Base-by-base conservation (phyloP, 1,140 invertebrate species). In the Hycleus cichorii region DNA sequence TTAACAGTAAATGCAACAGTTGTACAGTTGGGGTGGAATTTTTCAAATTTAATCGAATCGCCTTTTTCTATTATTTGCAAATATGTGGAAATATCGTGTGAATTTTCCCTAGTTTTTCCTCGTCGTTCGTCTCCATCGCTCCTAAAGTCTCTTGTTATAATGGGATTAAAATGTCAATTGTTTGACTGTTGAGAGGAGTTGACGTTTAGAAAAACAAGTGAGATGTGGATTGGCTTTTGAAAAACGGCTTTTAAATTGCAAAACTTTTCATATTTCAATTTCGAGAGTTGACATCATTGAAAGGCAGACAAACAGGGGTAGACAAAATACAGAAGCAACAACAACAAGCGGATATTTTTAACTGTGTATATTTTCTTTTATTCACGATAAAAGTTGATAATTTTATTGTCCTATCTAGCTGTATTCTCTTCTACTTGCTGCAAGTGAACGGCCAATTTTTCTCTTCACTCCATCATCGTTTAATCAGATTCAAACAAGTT, bases 181-280 rank as follows among this genome's bases (percentile, higher is more conserved):
- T 43, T 32, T 32, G 32, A 18, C 7, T 32, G 32, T 3, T 18
- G 18, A 18, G 18, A 18, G 18, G 32, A 5, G 32, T 7, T 32
- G 32, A 32, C 32, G 18, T 18, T 18, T 18, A 18, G 18, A 18
- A 18, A 18, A 32, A 32, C 32, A 32, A 32, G 18, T 18, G 1
- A 32, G 32, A 32, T 32, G 4, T 32, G 32, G 32, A 32, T 32
- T 32, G 7, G 49, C 44, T 43, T 32, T 42, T 40, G 51, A 53
- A 46, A 53, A 53, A 46, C 51, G 51, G 46, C 51, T 53, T 53
- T 53, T 46, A 53, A 53, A 53, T 53, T 53, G 51, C 51, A 32
- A 53, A 53, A 53, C 51, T 53, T 53, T 53, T 53, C 51, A 46
- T 46, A 53, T 53, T 53, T 53, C 40, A 53, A 53, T 53, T 53